Conservation (phyloP, 2,113 vertebrate genomes). For the Brienomyrus longianalis region DNA sequence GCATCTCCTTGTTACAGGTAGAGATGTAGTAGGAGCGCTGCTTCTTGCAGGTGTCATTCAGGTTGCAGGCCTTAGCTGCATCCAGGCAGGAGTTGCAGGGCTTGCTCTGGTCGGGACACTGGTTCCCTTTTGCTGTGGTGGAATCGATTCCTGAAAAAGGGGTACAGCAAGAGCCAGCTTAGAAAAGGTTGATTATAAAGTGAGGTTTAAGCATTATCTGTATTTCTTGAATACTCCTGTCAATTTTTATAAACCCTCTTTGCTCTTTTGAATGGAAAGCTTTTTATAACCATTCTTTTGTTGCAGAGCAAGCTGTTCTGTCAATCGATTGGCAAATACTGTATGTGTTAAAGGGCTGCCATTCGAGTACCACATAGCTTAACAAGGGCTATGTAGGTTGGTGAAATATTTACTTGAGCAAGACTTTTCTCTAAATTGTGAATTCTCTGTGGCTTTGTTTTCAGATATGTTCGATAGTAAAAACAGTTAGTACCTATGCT, state of each 20-base stretch:
- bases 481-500: neutral
- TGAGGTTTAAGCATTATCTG: neutral
- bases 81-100: constrained; percentile 89
- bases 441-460: neutral
- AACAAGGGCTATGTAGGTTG: neutral
- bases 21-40: constrained; percentile 82
- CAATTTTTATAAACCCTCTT: neutral
- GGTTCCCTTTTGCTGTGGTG: constrained; percentile 63
- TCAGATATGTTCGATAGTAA: neutral
- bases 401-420: constrained; percentile 18
- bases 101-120: constrained; percentile 80
- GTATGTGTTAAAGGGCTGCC: neutral
- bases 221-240: neutral
- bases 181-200: neutral
- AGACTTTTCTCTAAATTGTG: neutral
- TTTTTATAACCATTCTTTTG: neutral
- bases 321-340: neutral
- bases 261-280: neutral
- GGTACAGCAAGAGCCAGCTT: neutral
- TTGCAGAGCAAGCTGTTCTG: neutral
- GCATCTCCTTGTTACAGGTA: constrained; percentile 70
- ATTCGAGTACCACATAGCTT: neutral
- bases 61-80: constrained; percentile 88
- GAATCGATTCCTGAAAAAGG: constrained; percentile 66
- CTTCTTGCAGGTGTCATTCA: constrained; percentile 86